Evolutionary conservation across 2,113 vertebrate species (phyloP), one percentile per base, ranked within the genome.

Genomic region (Serinus canaria): DNA sequence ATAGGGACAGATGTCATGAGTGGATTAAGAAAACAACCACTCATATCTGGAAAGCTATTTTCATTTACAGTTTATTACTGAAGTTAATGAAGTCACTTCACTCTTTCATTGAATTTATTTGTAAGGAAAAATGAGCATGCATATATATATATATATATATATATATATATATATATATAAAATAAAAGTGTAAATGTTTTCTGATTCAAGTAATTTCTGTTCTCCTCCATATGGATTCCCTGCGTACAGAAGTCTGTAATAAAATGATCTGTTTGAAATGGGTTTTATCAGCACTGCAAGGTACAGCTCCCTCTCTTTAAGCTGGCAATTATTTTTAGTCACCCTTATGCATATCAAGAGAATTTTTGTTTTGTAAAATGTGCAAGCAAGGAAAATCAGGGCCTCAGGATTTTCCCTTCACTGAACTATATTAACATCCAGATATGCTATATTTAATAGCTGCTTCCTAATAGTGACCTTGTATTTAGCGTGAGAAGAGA

Each of bases 271-370:
- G 5, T 44, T 83, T 60, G 53, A 81, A 95, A 84, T 27, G 14
- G 3, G 43, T 37, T 83, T 90, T 67, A 64, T 31, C n/a, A 85
- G 27, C 4, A 9, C n/a, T 78, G 14, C 49, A 72, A 77, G 53
- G 7, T 64, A 27, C 17, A 46, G 15, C 6, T 90, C 37, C 15
- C 17, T 75, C 43, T 53, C 70, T 79, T 62, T 31, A 81, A 90
- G 31, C 16, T 79, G 22, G 15, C 7, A 63, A 85, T 70, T 58
- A 75, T 23, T 92, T 79, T 79, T 75, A 88, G 28, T 25, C 78
- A 35, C 24, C 27, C 24, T 44, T 67, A 58, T 0, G 0, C 10
- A 4, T 35, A 74, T 18, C 19, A 81, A 55, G 35, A 49, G 21
- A 72, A 63, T 59, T 82, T 70, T 52, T 75, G 27, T 69, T 74